These are phyloP conservation scores for Scrobipalpa atriplicella DNA, from an alignment of 2,888 invertebrate species.

Conservation along the genomic window DNA sequence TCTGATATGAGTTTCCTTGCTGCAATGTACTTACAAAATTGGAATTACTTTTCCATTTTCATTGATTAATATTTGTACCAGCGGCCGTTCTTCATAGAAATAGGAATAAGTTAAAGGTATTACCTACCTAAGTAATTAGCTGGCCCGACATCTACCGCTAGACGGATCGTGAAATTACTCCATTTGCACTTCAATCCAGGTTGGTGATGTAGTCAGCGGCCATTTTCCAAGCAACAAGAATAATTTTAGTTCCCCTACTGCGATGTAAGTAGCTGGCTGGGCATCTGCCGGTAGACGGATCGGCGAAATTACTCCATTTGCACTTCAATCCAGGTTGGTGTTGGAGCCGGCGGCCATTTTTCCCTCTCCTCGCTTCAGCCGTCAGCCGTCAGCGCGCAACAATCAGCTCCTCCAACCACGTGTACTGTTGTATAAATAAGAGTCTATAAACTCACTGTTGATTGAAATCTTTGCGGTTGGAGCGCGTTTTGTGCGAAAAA, in stretches of 20 bases:
- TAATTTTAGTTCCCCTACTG: not conserved
- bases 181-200: too few species aligned
- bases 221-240: too few species aligned
- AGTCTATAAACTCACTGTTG: slow-evolving; percentile 32
- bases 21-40: too few species aligned
- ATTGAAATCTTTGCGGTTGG: slow-evolving; percentile 38
- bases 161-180: too few species aligned
- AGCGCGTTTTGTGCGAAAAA: slow-evolving; percentile 21
- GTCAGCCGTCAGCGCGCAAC: not conserved
- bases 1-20: too few species aligned
- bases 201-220: too few species aligned
- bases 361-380: slow-evolving; percentile 45
- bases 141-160: too few species aligned
- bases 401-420: not conserved
- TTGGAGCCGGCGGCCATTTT: slow-evolving; percentile 77
- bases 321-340: slow-evolving; percentile 80
- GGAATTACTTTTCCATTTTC: too few species aligned
- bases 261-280: not conserved
- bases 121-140: too few species aligned
- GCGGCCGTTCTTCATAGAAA: too few species aligned
- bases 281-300: slow-evolving; percentile 42
- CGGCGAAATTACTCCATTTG: slow-evolving; percentile 76
- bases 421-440: slow-evolving; percentile 14
- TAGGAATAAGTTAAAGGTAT: too few species aligned
- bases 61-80: too few species aligned